Percentiles rank a stretch among this genome's conserved stretches.
phyloP scores from a whole-genome alignment of 1,140 invertebrate species.

The Leptinotarsa lineolata region DNA sequence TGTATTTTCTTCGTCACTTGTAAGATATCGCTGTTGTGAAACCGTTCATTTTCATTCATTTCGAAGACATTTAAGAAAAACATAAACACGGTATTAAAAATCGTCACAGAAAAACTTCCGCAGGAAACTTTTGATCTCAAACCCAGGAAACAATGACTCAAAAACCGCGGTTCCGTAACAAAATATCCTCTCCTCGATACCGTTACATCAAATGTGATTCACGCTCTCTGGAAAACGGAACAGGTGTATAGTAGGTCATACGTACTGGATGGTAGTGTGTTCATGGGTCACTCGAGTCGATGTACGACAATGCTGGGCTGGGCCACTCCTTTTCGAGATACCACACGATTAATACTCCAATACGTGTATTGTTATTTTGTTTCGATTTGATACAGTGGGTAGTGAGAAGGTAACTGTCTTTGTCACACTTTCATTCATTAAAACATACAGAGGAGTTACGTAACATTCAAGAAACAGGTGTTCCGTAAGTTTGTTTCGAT shows the following conservation, averaged over 20 bases:
- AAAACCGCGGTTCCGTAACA: constrained; percentile 15
- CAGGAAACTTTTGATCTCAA: no score
- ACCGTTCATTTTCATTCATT: no score
- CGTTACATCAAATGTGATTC: constrained; percentile 5
- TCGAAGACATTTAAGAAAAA: no score
- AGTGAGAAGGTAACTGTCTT: constrained; percentile 18
- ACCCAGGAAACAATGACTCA: no score
- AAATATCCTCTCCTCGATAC: neutral
- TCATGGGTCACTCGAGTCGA: constrained; percentile 13
- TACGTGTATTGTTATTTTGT: constrained; percentile 16
- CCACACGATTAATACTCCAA: neutral
- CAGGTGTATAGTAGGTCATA: constrained; percentile 21
- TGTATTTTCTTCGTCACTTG: no score
- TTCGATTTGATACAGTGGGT: constrained; percentile 19
- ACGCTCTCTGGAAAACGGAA: neutral
- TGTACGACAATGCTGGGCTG: constrained; percentile 14
- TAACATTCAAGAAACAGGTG: neutral
- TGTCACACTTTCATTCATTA: constrained; percentile 25
- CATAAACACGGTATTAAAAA: no score
- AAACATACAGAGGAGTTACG: neutral
- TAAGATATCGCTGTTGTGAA: no score
- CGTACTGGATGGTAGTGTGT: neutral
- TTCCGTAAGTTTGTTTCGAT: neutral
- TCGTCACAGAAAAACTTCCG: no score
- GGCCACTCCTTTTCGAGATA: constrained; percentile 26